Evolutionary conservation across 2,888 invertebrate species (phyloP), one percentile per base, ranked within the genome.

Genomic region (Drosophila neotestacea): DNA sequence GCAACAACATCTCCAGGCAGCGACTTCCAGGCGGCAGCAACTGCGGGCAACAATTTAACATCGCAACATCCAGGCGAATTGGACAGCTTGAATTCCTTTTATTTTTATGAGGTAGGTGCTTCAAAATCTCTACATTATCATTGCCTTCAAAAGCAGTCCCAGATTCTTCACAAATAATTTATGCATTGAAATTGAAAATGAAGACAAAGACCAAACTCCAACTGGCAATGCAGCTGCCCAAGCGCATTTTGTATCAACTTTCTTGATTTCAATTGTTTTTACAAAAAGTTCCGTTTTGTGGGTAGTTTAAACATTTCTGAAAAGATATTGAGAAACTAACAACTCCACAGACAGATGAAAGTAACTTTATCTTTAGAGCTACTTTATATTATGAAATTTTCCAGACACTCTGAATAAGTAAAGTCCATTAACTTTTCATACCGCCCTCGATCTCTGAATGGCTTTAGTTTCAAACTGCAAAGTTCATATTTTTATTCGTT

Each of bases 31-130:
- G 69, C 54, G 39, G 67, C 55, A 41, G 69, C 73, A 54, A 50
- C 54, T 7, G 67, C 60, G 28, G 69, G 60, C 50, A 68, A 65
- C 71, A 85, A 77, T 59, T 66, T 73, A 39, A 79, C 74, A 6
- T 63, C 59, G 46, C 63, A 67, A 22, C 77, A 88, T 70, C 68
- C 70, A 28, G 79, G 65, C 38, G 87, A 85, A 62, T 81, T 81
- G 63, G 91, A 91, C 68, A 87, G 91, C 70, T 81, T 92, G 61
- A 92, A 92, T 79, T 92, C 92, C 32, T 92, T 92, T 77, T 92
- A 92, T 77, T 92, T 92, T 77, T 92, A 92, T 81, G 92, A 92
- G 92, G 92, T 92, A 50, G 30, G 67, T 73, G 44, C 2, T 4
- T 3, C 28, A 28, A 64, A 54, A 27, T 34, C 39, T 39, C 32